Base-by-base conservation (phyloP, 2,797 vertebrate species). In the Clamator glandarius region DNA sequence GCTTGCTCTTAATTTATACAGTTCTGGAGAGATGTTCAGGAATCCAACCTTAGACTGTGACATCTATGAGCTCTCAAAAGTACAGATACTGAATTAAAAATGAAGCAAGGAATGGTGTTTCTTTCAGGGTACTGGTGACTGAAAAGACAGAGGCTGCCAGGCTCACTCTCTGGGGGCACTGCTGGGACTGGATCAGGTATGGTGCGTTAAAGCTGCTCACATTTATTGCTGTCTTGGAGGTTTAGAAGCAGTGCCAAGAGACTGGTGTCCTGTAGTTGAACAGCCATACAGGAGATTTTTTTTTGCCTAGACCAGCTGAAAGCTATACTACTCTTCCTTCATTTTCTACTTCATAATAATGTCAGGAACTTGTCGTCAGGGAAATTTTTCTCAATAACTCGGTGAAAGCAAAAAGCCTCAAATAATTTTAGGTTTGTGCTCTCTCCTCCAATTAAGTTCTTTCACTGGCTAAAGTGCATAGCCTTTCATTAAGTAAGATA, bases 351-450 rank as follows among this genome's bases (percentile, higher is more conserved):
- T 83, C 12, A 62, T 63, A 66, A 70, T 68, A 84, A 64, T 11
- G 17, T 10, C 5, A 91, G n/a, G 63, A 86, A 70, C 50, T 55
- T 86, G 20, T 39, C 52, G 52, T 50, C 59, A 70, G 44, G 48
- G 55, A 90, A 61, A 8, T 85, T 69, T 63, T 76, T 72, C 46
- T 85, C 66, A 42, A 28, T 50, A 46, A 64, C 74, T 84, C 54
- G 77, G 3, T 74, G 72, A 77, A 82, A 95, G 54, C 39, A 90
- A 62, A 82, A 82, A 87, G 39, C 31, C 42, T 94, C 28, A 64
- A 80, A 84, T 85, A 75, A 90, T 80, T 87, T 80, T n/a, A 75
- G 25, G 74, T 84, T 84, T 80, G 39, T 90, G 64, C 31, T 13
- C 42, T 92, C 89, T 63, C 16, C 21, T 46, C 68, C 66, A 91